A percentile compares a stretch with the other conserved stretches of the same genome.
Conservation (phyloP, 2,113 vertebrate species). For the Pseudorhombus dupliciocellatus region DNA sequence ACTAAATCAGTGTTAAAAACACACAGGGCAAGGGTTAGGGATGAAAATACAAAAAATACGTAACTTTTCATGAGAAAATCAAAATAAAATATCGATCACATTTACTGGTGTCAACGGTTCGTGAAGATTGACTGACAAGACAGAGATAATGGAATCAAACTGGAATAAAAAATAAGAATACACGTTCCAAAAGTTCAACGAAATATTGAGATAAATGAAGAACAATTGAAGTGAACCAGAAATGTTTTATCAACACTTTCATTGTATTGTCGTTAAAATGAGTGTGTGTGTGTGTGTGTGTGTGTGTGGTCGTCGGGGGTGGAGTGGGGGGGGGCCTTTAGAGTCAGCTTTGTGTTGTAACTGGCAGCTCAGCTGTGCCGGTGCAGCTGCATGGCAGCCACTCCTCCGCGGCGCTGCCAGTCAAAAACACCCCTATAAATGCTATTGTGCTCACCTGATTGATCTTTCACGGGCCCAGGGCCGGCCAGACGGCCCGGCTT, state of each 20-base stretch:
- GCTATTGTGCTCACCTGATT: conserved; percentile 82
- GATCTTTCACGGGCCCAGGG: conserved; percentile 74
- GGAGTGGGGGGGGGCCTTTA: conserved; percentile 21
- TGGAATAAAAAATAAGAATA: background rate
- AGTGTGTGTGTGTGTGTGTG: conserved; percentile 4
- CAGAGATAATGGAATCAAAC: no score
- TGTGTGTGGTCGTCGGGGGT: conserved; percentile 13
- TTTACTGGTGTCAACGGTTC: no score
- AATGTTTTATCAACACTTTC: no score
- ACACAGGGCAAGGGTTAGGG: no score
- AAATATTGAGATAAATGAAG: no score
- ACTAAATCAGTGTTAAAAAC: no score
- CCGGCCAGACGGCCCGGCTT: conserved; percentile 73
- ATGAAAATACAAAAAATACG: no score
- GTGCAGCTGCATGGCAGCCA: conserved; percentile 79
- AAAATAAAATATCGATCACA: no score
- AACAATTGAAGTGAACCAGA: background rate
- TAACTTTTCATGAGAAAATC: no score
- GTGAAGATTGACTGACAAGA: no score
- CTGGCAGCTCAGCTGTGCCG: conserved; percentile 75
- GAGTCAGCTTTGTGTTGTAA: conserved; percentile 71
- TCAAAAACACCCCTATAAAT: conserved; percentile 78
- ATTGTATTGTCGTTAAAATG: no score
- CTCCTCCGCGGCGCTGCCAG: conserved; percentile 63
- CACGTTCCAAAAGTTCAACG: background rate